These are phyloP conservation scores for Stegana nigrithorax DNA, from an alignment of 2,888 invertebrate species.

Conservation along the genomic window DNA sequence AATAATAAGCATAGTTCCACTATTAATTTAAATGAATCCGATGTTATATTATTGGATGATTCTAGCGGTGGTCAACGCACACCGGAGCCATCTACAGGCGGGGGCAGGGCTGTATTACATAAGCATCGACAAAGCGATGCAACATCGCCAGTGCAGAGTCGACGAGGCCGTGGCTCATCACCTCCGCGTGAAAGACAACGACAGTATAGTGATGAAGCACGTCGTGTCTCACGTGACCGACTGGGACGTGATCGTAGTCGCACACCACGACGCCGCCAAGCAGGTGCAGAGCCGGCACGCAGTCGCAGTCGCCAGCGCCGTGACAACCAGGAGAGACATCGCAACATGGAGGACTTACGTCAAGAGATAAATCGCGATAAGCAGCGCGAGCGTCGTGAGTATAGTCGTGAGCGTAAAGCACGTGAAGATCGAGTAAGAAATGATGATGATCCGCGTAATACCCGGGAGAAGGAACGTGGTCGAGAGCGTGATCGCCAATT, in stretches of 20 bases:
- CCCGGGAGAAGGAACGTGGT: conserved; percentile 62
- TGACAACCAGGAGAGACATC: conserved; percentile 65
- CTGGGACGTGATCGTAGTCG: conserved; percentile 35
- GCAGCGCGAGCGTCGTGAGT: conserved; percentile 69
- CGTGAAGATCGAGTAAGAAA: conserved; percentile 53
- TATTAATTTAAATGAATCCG: conserved; percentile 68
- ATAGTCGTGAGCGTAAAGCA: conserved; percentile 65
- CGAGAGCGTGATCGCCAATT: conserved; percentile 37
- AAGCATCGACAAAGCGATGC: conserved; percentile 45
- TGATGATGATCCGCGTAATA: conserved; percentile 32
- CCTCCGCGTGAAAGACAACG: conserved; percentile 29
- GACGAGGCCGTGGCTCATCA: not conserved
- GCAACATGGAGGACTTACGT: conserved; percentile 67
- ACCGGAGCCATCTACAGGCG: conserved; percentile 59
- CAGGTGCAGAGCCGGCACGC: not conserved
- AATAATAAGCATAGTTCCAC: conserved; percentile 65
- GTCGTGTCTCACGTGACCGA: conserved; percentile 29
- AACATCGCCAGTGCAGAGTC: conserved; percentile 41
- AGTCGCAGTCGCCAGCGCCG: conserved; percentile 65
- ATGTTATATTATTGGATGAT: conserved; percentile 76
- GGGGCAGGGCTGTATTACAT: conserved; percentile 32
- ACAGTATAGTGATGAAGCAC: conserved; percentile 24
- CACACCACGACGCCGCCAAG: conserved; percentile 43
- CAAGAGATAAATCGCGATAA: conserved; percentile 69
- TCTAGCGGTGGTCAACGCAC: conserved; percentile 74